A percentile compares a stretch with the other conserved stretches of the same genome.
Conservation (phyloP, 2,888 invertebrate genomes). For the Metopia argyrocephala region DNA sequence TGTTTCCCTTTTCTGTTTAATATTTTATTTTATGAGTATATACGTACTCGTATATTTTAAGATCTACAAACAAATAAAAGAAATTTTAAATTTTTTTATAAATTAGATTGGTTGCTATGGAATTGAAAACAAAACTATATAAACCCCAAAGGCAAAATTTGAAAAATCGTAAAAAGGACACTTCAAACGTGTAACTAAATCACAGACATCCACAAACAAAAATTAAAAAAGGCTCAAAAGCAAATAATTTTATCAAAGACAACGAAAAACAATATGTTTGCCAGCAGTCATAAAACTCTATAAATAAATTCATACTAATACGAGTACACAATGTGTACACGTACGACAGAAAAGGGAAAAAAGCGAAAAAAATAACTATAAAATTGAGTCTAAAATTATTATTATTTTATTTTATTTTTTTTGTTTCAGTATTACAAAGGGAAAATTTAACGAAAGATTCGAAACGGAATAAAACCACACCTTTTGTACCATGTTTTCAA, state of each 20-base stretch:
- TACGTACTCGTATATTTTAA: background rate
- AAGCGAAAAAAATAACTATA: constrained; percentile 1
- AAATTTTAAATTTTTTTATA: constrained; percentile 24
- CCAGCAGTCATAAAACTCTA: constrained; percentile 51
- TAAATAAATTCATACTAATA: background rate
- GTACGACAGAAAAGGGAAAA: background rate
- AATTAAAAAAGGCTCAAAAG: constrained; percentile 10
- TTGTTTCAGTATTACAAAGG: background rate
- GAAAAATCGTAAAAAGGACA: constrained; percentile 31
- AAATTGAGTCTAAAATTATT: constrained; percentile 9
- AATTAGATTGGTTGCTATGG: constrained; percentile 33
- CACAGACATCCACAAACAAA: constrained; percentile 24
- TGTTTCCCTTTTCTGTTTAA: background rate
- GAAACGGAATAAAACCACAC: too few species aligned
- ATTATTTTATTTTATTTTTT: background rate
- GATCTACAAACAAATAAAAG: constrained; percentile 20
- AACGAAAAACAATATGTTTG: constrained; percentile 45
- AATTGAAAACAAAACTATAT: constrained; percentile 31
- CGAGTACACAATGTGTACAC: background rate
- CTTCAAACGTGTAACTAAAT: constrained; percentile 41
- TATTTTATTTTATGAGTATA: background rate
- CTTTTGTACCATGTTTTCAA: too few species aligned
- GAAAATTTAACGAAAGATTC: background rate
- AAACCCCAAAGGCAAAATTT: constrained; percentile 43
- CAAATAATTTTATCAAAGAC: constrained; percentile 23